A percentile compares a stretch with the other conserved stretches of the same genome.
These are phyloP conservation scores for Polyergus mexicanus DNA, from an alignment of 1,140 invertebrate species.

Conservation along the genomic window DNA sequence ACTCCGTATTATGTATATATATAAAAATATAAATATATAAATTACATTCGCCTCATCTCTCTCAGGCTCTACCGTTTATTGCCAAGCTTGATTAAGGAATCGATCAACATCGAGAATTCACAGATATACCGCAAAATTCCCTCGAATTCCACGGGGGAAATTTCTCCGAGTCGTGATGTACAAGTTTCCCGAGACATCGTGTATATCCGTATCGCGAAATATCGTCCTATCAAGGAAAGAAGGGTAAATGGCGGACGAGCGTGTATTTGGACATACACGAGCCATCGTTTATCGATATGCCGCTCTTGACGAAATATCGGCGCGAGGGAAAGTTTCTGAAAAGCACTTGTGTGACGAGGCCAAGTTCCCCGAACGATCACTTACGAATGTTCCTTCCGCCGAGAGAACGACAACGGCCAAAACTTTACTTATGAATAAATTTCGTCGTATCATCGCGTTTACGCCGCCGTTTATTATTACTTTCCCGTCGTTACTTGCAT, in stretches of 20 bases:
- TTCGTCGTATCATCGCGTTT: conserved; percentile 74
- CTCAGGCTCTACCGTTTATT: too few species aligned
- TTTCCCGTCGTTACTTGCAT: conserved; percentile 32
- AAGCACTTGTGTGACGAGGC: conserved; percentile 31
- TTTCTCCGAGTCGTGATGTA: conserved; percentile 14
- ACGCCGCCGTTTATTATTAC: conserved; percentile 63
- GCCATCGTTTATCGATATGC: conserved; percentile 58
- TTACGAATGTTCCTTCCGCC: conserved; percentile 55
- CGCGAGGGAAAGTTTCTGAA: conserved; percentile 45
- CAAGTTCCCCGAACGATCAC: conserved; percentile 42
- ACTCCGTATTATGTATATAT: not conserved
- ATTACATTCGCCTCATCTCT: too few species aligned
- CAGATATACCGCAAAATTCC: not conserved
- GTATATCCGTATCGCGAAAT: conserved; percentile 23
- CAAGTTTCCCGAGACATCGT: conserved; percentile 46
- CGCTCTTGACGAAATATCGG: conserved; percentile 60
- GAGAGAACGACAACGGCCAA: conserved; percentile 58
- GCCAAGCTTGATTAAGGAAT: not conserved
- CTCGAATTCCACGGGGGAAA: conserved; percentile 5
- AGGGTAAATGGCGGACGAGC: conserved; percentile 18
- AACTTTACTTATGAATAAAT: conserved; percentile 80
- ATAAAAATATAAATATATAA: too few species aligned
- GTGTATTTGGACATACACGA: not conserved
- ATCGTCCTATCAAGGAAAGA: conserved; percentile 32
- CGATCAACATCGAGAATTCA: not conserved